These are phyloP conservation scores for Phenganax subtilis DNA, from an alignment of 92 coral and sea anemone genomes.

Conservation along the genomic window DNA sequence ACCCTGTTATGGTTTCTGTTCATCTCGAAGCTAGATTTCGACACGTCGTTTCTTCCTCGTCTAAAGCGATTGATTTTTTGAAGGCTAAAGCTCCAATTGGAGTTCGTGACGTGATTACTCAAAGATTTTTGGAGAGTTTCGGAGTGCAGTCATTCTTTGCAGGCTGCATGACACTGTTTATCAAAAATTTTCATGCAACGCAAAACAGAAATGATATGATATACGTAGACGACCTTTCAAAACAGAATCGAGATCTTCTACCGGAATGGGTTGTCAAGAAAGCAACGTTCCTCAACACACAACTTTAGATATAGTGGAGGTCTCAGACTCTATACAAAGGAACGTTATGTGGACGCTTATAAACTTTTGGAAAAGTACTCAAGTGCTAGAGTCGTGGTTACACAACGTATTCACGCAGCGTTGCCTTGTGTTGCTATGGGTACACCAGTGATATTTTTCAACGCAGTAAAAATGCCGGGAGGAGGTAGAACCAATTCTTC, in stretches of 20 bases:
- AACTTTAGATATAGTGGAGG: neutral
- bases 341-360: conserved; percentile 26
- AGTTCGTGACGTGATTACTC: conserved; percentile 8
- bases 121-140: conserved; percentile 2
- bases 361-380: conserved; percentile 24
- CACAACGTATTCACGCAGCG: conserved; percentile 39
- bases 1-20: no score
- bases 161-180: neutral
- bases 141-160: neutral
- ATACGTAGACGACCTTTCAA: conserved; percentile 26
- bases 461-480: neutral
- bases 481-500: neutral
- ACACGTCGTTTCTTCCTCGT: no score
- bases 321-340: neutral
- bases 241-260: neutral
- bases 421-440: conserved; percentile 43
- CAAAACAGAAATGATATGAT: conserved; percentile 7
- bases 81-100: conserved; percentile 36
- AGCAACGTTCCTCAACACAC: no score
- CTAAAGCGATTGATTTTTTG: neutral
- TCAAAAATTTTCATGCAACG: conserved; percentile 13
- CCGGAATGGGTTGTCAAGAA: conserved; percentile 8
- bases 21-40: no score
- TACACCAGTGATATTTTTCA: conserved; percentile 28
- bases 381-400: conserved; percentile 27